Base-by-base conservation (phyloP, 2,113 vertebrate genomes). In the Varanus salvator region DNA sequence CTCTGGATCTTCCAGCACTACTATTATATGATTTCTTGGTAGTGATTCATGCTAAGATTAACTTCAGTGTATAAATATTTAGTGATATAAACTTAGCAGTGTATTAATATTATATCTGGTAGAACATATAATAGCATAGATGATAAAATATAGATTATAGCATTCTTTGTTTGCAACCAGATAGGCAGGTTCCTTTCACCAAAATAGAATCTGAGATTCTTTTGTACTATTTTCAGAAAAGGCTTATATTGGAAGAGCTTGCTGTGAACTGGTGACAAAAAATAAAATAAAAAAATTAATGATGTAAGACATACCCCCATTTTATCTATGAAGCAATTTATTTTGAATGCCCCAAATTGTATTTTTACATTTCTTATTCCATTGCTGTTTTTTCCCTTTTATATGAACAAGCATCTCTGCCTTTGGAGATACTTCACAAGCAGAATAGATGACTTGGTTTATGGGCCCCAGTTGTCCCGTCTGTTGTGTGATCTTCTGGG, bases 211-310 rank as follows among this genome's bases (percentile, higher is more conserved):
- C 31, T n/a, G 14, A 27, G 66, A 66, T 64, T 66, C 60, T 77
- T 84, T 89, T 89, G 7, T 84, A 50, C 60, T 54, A 6, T 84
- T 89, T 84, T 84, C 57, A 84, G 21, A 84, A 75, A 66, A 76
- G 57, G 57, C 31, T 50, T 64, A 76, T 68, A 50, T 89, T 64
- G 84, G 38, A 89, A 76, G 44, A 34, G 3, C 57, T 84, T 76
- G 57, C 72, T 77, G 72, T 77, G 81, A 66, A 77, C 7, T 44
- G 27, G 57, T 64, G 66, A 68, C 52, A 44, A 44, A 44, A 44
- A 44, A 44, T 75, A 77, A 84, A 89, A 84, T 77, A 72, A 89
- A 76, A 76, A 89, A 84, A 84, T 84, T 77, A 89, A 84, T 75
- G 80, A 88, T 72, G 87, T 81, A 72, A 88, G 68, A 66, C 80